These are phyloP conservation scores for Echiichthys vipera DNA, from an alignment of 2,797 vertebrate genomes.

Conservation along the genomic window DNA sequence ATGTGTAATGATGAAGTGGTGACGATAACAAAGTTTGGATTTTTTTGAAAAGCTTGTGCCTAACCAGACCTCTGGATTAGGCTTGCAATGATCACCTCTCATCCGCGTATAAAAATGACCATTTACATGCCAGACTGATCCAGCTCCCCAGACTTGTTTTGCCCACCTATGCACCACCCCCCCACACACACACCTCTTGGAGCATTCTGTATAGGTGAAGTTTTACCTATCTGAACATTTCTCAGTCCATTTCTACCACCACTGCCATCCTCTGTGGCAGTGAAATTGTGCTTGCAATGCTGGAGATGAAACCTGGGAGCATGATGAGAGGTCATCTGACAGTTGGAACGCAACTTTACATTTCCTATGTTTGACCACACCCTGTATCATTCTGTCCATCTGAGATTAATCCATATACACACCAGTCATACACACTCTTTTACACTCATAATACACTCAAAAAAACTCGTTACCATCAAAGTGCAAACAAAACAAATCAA, in stretches of 20 bases:
- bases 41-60: constrained; percentile 7
- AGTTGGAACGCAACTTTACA: constrained; percentile 48
- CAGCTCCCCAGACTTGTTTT: background rate
- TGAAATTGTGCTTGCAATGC: constrained; percentile 15
- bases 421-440: constrained; percentile 73
- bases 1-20: background rate
- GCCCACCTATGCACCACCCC: background rate
- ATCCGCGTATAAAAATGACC: constrained; percentile 23
- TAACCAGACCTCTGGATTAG: constrained; percentile 86
- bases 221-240: constrained; percentile 23
- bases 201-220: constrained; percentile 17
- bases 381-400: constrained; percentile 86
- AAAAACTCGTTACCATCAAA: constrained; percentile 91
- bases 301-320: constrained; percentile 57
- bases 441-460: constrained; percentile 89
- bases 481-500: constrained; percentile 87
- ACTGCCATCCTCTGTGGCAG: constrained; percentile 10
- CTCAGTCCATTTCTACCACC: constrained; percentile 33
- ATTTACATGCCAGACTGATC: constrained; percentile 31
- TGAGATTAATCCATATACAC: constrained; percentile 86
- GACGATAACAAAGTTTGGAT: constrained; percentile 19
- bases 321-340: constrained; percentile 43
- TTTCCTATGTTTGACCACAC: constrained; percentile 76
- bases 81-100: constrained; percentile 89
- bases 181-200: constrained; percentile 10